These are phyloP conservation scores for Phrynocephalus forsythii DNA, from an alignment of 2,797 vertebrate genomes.

Conservation along the genomic window DNA sequence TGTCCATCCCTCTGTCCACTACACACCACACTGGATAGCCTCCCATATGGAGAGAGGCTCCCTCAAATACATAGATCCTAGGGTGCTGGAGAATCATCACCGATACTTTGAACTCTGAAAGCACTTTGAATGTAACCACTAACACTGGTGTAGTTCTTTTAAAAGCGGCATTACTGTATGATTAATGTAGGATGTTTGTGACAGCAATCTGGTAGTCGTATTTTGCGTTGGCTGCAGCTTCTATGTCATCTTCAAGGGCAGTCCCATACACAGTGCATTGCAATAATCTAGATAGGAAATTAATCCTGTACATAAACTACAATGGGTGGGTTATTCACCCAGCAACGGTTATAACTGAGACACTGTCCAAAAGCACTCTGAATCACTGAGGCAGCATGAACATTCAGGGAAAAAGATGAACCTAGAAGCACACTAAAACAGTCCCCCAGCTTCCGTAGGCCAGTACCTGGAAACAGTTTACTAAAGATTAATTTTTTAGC, in stretches of 20 bases:
- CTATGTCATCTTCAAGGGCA: neutral
- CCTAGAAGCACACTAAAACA: too few species aligned
- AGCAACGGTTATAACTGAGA: too few species aligned
- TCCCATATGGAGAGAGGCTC: neutral
- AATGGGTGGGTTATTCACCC: neutral
- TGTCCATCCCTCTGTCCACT: too few species aligned
- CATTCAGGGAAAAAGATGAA: too few species aligned
- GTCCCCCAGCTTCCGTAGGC: too few species aligned
- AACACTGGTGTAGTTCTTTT: neutral
- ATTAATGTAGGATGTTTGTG: too few species aligned
- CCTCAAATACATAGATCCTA: neutral
- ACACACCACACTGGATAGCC: too few species aligned
- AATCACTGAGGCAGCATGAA: too few species aligned
- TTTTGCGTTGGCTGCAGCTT: neutral
- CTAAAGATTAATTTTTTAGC: too few species aligned
- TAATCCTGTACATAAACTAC: neutral
- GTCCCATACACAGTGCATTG: neutral
- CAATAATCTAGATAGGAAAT: neutral
- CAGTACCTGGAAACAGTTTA: neutral
- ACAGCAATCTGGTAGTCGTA: too few species aligned
- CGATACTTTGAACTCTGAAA: neutral
- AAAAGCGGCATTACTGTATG: too few species aligned
- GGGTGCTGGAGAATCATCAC: neutral
- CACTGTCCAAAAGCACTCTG: too few species aligned
- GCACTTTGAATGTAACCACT: neutral